Base-by-base conservation (phyloP, 2,888 invertebrate genomes). In the Pseudanteris insignis region DNA sequence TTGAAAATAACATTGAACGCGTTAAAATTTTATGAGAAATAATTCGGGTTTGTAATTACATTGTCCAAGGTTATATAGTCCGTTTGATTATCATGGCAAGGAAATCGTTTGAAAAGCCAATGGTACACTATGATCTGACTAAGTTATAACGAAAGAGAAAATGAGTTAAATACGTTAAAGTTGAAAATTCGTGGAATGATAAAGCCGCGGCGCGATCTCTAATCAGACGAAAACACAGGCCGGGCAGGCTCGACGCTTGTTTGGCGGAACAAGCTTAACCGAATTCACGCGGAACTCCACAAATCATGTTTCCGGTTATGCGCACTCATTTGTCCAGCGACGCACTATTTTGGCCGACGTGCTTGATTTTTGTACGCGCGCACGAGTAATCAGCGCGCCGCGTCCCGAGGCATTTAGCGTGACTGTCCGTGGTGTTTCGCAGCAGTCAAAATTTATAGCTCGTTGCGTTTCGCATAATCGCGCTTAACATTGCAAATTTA, bases 401-500 rank as follows among this genome's bases (percentile, higher is more conserved):
- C 33, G 43, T 34, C 48, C 41, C 44, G 37, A 34, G 37, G 48
- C 57, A 50, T 48, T 58, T 38, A 32, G 47, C 32, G 14, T 15
- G 38, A 33, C 28, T 38, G 53, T 53, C 53, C 53, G 53, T 53
- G 59, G 51, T 59, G 59, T 46, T 51, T 9, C 47, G 47, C 37
- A 36, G 32, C 41, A 30, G 30, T 34, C 46, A 36, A 37, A 46
- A 60, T 60, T 60, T 47, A 53, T 47, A 8, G 53, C 59, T 43
- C 53, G 53, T 18, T 44, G 59, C 34, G 34, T 53, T 60, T 40
- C 53, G 59, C 53, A 47, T 60, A 60, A 53, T 53, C 53, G 47
- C 28, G 59, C 53, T 53, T 53, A 60, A 47, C 47, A 41, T 33
- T 29, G 18, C 46, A 51, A 59, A 59, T 59, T 44, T 59, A 51